A percentile compares a stretch with the other conserved stretches of the same genome.
Conservation (phyloP, 2,888 invertebrate genomes). For the Chloromyia formosa region DNA sequence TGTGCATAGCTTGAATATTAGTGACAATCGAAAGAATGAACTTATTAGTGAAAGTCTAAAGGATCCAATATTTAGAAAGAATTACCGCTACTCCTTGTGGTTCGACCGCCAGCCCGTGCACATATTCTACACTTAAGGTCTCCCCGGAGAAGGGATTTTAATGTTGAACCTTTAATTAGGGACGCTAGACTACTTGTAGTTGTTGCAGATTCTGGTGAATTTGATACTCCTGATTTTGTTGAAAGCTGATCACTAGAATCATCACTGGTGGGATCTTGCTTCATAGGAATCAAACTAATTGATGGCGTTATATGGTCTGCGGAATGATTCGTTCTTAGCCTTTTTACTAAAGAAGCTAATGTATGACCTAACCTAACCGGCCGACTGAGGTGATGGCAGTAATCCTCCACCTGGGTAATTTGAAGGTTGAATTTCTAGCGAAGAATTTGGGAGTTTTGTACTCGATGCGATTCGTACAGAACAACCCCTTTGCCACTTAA, state of each 20-base stretch:
- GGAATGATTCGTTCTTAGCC: slow-evolving; percentile 57
- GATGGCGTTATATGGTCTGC: slow-evolving; percentile 78
- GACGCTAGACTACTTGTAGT: slow-evolving; percentile 78
- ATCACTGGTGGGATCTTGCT: slow-evolving; percentile 67
- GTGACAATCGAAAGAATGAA: no score
- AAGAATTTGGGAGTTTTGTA: slow-evolving; percentile 48
- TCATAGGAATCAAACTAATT: slow-evolving; percentile 86
- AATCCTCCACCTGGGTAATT: slow-evolving; percentile 57
- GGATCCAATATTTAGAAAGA: no score
- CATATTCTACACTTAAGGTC: slow-evolving; percentile 84
- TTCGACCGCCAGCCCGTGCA: slow-evolving; percentile 71
- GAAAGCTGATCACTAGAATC: slow-evolving; percentile 55
- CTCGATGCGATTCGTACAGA: no score
- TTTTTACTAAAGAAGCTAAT: slow-evolving; percentile 49
- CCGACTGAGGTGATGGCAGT: slow-evolving; percentile 82
- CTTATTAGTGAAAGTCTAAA: no score
- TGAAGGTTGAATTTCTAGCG: slow-evolving; percentile 51
- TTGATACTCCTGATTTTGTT: slow-evolving; percentile 62
- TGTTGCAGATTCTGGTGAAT: slow-evolving; percentile 62
- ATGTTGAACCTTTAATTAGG: slow-evolving; percentile 82
- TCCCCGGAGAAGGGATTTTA: slow-evolving; percentile 84
- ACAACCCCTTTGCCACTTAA: no score
- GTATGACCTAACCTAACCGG: slow-evolving; percentile 78
- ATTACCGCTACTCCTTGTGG: slow-evolving; percentile 57
- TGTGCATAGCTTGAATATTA: no score